A percentile compares a stretch with the other conserved stretches of the same genome.
Evolutionary conservation across 2,113 vertebrate species (phyloP).

Genomic region (Apteryx mantelli): DNA sequence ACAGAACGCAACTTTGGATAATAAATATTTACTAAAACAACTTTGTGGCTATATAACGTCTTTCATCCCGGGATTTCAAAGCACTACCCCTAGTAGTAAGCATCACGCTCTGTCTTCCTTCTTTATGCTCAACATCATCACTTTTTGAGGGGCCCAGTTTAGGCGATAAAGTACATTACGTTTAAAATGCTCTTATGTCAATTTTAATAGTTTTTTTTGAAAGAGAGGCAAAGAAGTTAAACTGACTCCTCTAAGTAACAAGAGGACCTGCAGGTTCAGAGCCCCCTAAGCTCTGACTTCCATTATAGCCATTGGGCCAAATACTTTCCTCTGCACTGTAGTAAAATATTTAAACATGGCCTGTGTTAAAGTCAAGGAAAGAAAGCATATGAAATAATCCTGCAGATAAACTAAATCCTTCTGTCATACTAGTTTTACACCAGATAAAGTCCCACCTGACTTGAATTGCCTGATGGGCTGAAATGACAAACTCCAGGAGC

Average conservation of each 20-base stretch:
- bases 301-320: background rate
- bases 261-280: background rate
- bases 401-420: background rate
- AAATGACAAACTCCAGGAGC: background rate
- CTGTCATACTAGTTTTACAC: background rate
- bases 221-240: background rate
- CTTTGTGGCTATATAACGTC: background rate
- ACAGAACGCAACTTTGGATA: background rate
- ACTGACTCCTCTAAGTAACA: background rate
- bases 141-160: background rate
- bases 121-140: background rate
- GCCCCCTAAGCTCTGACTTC: background rate
- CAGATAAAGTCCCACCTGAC: background rate
- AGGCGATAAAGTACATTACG: background rate
- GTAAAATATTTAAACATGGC: background rate
- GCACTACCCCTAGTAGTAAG: accelerated
- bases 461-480: background rate
- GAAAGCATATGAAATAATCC: background rate
- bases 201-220: background rate
- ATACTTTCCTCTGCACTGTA: background rate
- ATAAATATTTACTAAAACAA: background rate
- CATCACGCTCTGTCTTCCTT: background rate
- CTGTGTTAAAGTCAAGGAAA: background rate
- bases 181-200: background rate
- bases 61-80: background rate